Conservation (phyloP, 2,113 vertebrate species). For the Saimiri boliviensis region DNA sequence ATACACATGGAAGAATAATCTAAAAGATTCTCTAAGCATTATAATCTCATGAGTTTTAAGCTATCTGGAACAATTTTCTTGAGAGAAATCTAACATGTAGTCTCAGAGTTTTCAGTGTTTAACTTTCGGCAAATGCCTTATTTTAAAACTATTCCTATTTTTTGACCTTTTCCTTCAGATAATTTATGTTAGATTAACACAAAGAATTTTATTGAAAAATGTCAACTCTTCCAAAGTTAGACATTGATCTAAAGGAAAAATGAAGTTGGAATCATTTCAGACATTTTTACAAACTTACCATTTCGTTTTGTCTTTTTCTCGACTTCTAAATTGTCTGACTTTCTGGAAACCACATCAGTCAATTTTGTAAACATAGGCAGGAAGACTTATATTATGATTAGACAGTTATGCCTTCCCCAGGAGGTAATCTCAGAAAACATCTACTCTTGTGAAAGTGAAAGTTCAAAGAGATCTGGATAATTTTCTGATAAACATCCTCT, state of each 20-base stretch:
- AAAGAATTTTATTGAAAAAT: background rate
- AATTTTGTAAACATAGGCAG: conserved; percentile 39
- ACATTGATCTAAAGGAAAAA: background rate
- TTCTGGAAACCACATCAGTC: conserved; percentile 5
- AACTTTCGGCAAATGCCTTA: background rate
- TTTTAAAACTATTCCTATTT: background rate
- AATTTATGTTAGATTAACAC: background rate
- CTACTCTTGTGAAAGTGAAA: conserved; percentile 35
- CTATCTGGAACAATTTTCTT: background rate
- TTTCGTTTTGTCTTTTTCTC: background rate
- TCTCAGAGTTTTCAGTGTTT: background rate
- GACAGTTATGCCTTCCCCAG: conserved; percentile 20
- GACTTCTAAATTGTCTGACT: background rate
- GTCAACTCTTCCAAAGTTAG: background rate
- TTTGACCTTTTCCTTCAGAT: background rate
- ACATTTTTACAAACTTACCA: background rate
- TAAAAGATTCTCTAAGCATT: background rate
- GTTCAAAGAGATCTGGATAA: conserved; percentile 54
- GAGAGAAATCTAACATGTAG: background rate
- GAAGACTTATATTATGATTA: conserved; percentile 48
- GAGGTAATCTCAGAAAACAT: conserved; percentile 53
- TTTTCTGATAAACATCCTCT: conserved; percentile 59
- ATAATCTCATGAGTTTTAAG: background rate
- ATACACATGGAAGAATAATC: background rate
- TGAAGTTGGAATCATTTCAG: background rate